Evolutionary conservation across 2,888 invertebrate genomes (phyloP).

Genomic region (Spisula solida): DNA sequence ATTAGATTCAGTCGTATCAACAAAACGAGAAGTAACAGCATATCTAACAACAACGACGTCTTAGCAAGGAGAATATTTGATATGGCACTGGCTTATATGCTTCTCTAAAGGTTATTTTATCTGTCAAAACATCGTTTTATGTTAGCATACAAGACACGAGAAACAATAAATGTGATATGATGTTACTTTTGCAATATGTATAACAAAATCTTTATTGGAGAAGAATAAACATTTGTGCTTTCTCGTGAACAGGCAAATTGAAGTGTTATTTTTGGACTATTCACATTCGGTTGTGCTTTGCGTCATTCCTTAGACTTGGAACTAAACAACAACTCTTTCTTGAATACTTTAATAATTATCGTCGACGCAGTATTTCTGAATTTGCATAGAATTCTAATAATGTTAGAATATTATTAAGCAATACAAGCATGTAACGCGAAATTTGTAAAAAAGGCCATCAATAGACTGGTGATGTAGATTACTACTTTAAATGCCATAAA

Average conservation of each 20-base stretch:
- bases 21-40: too few species aligned
- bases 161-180: neutral
- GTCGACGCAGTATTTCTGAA: too few species aligned
- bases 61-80: neutral
- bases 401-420: neutral
- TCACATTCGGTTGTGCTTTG: too few species aligned
- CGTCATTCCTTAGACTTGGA: neutral
- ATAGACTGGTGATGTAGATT: neutral
- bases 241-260: neutral
- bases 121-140: conserved; percentile 10
- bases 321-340: neutral
- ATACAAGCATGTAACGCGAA: neutral
- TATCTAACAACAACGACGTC: neutral
- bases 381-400: neutral
- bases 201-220: neutral
- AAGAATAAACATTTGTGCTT: neutral
- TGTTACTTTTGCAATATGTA: neutral
- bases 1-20: too few species aligned
- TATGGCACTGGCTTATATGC: neutral
- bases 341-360: too few species aligned
- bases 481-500: neutral
- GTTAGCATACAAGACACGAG: neutral
- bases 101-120: neutral
- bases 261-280: too few species aligned
- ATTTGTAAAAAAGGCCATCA: neutral